Percentiles rank a stretch among this genome's conserved stretches.
These are phyloP conservation scores for Hemibagrus wyckioides DNA, from an alignment of 2,113 vertebrate species.

Conservation along the genomic window DNA sequence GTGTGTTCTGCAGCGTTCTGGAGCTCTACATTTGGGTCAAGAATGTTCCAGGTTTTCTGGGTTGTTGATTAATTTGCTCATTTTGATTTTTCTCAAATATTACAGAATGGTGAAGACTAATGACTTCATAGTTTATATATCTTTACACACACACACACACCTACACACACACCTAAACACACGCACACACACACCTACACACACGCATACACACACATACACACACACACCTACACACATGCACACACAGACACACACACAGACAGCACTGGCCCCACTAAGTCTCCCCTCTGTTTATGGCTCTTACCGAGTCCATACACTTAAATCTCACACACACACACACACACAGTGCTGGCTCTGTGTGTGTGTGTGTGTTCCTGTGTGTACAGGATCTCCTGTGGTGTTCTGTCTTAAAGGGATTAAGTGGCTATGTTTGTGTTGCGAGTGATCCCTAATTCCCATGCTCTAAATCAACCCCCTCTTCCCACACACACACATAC, in stretches of 20 bases:
- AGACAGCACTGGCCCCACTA: slow-evolving; percentile 17
- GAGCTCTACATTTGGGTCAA: background rate
- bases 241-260: slow-evolving; percentile 12
- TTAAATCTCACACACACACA: background rate
- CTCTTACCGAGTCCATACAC: slow-evolving; percentile 32
- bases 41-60: background rate
- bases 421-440: slow-evolving; percentile 20
- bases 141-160: no score
- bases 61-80: background rate
- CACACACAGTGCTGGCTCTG: slow-evolving; percentile 1
- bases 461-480: slow-evolving; percentile 11
- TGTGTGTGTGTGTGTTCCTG: slow-evolving; percentile 32
- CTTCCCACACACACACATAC: slow-evolving; percentile 26
- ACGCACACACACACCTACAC: no score
- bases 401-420: slow-evolving; percentile 39
- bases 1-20: no score
- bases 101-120: background rate
- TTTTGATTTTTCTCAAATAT: background rate
- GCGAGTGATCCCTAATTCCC: slow-evolving; percentile 36
- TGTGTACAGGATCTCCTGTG: slow-evolving; percentile 34
- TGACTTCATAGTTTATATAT: background rate
- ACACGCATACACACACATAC: background rate
- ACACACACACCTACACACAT: background rate
- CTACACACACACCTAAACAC: no score
- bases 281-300: slow-evolving; percentile 39